Conservation (phyloP, 2,888 invertebrate species). For the Rhopalosiphum nymphaeae region DNA sequence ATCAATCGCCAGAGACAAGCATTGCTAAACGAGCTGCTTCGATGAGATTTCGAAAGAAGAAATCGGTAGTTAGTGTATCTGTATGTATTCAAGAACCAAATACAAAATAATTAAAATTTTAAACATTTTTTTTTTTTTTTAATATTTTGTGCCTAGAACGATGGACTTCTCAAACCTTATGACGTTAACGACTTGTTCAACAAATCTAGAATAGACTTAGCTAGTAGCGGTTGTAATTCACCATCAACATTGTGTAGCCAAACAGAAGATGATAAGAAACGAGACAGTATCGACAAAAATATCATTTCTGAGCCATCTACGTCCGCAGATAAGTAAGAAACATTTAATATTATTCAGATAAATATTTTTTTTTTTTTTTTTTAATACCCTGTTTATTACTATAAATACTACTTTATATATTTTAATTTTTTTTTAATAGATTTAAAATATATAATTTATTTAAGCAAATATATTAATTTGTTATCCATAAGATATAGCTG, state of each 20-base stretch:
- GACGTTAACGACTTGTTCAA: constrained; percentile 53
- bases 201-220: constrained; percentile 6
- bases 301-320: background rate
- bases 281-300: background rate
- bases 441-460: background rate
- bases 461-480: background rate
- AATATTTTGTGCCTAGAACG: constrained; percentile 13
- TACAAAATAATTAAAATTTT: background rate
- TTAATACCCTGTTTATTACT: background rate
- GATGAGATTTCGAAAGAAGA: constrained; percentile 78
- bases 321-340: background rate
- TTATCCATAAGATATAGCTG: background rate
- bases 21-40: constrained; percentile 76
- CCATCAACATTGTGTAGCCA: constrained; percentile 21
- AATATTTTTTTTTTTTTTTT: background rate
- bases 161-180: constrained; percentile 31
- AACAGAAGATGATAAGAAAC: constrained; percentile 9
- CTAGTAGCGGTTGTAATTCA: background rate
- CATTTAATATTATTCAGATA: background rate
- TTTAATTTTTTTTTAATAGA: background rate
- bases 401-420: background rate
- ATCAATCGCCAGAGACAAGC: constrained; percentile 73
- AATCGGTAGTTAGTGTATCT: constrained; percentile 72
- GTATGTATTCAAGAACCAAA: constrained; percentile 15
- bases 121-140: background rate